Evolutionary conservation across 2,113 vertebrate species (phyloP).

Genomic region (Rhea americana): DNA sequence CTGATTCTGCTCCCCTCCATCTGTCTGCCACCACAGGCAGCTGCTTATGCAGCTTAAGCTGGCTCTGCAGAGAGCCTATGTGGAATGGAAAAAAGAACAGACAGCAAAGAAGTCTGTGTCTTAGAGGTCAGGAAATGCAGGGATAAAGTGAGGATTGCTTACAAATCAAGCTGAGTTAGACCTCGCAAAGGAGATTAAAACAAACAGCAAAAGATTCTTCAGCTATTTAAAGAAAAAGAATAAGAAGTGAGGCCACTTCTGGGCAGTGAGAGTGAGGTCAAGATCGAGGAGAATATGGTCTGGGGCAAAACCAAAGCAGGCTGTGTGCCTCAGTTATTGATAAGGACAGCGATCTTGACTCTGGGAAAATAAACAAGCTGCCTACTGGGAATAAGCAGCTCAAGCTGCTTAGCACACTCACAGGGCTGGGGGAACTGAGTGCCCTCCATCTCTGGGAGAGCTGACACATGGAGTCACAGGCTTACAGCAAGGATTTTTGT

Average conservation of each 20-base stretch:
- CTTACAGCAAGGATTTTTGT: neutral
- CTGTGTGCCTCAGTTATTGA: neutral
- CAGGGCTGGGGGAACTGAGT: neutral
- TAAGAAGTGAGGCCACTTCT: neutral
- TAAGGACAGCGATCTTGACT: neutral
- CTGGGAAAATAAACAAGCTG: constrained; percentile 7
- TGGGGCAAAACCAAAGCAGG: neutral
- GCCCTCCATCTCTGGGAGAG: neutral
- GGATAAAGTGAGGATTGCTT: constrained; percentile 24
- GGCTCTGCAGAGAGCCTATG: neutral
- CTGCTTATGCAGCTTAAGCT: constrained; percentile 9
- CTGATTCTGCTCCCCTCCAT: neutral
- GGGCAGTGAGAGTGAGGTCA: neutral
- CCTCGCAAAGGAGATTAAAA: constrained; percentile 17
- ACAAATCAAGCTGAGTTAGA: constrained; percentile 20
- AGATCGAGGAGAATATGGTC: neutral
- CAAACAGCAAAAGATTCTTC: constrained; percentile 8
- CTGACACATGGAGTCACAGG: neutral
- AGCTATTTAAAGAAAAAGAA: neutral
- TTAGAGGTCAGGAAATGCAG: neutral
- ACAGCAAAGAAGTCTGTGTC: neutral
- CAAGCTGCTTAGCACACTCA: neutral
- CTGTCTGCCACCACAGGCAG: neutral
- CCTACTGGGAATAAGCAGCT: constrained; percentile 1
- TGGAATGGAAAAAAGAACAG: neutral